These are phyloP conservation scores for Arctia plantaginis DNA, from an alignment of 2,888 invertebrate genomes.

Conservation along the genomic window DNA sequence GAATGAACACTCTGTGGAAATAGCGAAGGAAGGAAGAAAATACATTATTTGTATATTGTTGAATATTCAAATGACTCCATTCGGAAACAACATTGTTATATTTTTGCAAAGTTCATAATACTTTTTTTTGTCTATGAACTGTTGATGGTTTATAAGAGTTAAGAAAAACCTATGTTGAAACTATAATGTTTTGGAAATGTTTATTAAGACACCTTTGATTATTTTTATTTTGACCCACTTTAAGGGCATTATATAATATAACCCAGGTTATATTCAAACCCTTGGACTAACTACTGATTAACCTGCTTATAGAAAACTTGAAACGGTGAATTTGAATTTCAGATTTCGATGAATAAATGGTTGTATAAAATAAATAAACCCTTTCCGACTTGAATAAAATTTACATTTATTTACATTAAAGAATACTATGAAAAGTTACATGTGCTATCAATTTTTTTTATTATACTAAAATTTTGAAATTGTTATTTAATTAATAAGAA, in stretches of 20 bases:
- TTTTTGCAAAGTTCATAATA: neutral
- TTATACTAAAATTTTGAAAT: neutral
- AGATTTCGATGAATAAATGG: neutral
- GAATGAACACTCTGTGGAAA: constrained; percentile 31
- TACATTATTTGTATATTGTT: neutral
- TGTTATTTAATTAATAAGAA: neutral
- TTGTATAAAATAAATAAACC: neutral
- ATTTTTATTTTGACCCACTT: neutral
- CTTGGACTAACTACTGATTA: neutral
- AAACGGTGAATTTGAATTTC: neutral
- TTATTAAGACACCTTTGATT: neutral
- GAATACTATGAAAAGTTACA: neutral
- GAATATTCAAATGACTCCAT: neutral
- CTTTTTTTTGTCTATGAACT: neutral
- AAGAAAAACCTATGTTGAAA: neutral
- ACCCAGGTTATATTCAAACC: neutral
- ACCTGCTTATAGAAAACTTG: neutral
- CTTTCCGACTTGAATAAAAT: neutral
- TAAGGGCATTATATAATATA: neutral
- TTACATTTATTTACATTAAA: neutral
- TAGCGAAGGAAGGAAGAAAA: constrained; percentile 22
- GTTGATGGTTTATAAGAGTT: neutral
- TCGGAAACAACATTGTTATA: neutral
- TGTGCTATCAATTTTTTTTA: neutral
- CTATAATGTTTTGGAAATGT: neutral